These are phyloP conservation scores for Sylvia atricapilla DNA, from an alignment of 2,113 vertebrate species.

Conservation along the genomic window DNA sequence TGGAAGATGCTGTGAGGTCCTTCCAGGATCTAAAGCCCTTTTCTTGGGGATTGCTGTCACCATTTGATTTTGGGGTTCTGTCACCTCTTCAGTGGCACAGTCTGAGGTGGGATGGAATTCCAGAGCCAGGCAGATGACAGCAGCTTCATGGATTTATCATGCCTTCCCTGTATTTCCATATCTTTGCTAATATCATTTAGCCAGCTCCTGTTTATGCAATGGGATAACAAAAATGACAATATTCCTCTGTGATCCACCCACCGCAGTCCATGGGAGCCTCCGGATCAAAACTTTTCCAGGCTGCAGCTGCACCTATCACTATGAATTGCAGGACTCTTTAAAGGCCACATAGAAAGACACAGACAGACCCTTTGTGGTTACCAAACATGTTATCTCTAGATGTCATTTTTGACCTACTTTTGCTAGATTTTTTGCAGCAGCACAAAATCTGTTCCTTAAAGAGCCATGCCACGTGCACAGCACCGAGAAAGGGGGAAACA, in stretches of 20 bases:
- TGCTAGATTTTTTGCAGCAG: slow-evolving; percentile 37
- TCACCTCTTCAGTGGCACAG: fast-evolving
- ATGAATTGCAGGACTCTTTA: neutral
- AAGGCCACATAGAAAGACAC: slow-evolving; percentile 2
- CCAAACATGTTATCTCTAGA: neutral
- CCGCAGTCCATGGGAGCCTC: neutral
- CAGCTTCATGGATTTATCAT: neutral
- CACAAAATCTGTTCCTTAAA: slow-evolving; percentile 46
- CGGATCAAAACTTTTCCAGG: neutral
- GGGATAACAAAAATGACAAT: neutral
- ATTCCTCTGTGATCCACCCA: neutral
- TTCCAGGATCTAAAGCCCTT: neutral
- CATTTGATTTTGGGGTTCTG: neutral
- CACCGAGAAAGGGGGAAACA: slow-evolving; percentile 22
- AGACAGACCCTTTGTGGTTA: slow-evolving; percentile 22
- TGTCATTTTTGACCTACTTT: slow-evolving; percentile 54
- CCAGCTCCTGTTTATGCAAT: neutral
- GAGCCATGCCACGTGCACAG: neutral
- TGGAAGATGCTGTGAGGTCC: neutral
- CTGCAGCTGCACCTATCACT: neutral
- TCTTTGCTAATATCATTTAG: neutral
- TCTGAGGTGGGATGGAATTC: neutral
- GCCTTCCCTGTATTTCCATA: neutral
- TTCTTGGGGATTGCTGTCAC: neutral
- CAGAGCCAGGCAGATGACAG: neutral